Evolutionary conservation across 1,140 invertebrate species (phyloP), one percentile per base, ranked within the genome.

Genomic region (Brachionus rubens): DNA sequence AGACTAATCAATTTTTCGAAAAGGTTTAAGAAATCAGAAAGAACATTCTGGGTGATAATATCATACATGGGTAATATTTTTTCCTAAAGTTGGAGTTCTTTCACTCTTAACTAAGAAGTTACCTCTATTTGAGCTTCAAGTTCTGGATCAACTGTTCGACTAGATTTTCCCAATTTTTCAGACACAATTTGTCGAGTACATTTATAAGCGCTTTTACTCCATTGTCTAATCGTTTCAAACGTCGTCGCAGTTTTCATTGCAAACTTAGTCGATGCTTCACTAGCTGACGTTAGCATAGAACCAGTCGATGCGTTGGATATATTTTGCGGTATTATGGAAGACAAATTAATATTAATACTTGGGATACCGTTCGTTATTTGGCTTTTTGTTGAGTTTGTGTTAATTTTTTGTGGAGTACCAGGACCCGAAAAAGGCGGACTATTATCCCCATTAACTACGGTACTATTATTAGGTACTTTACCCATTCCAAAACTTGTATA

Each of bases 141-240:
- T 84, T 96, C 93, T 88, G 87, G 80, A 87, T 96, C 92, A 72
- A 93, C 90, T 40, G 94, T 96, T 77, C 92, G 87, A 14, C 80
- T 46, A 12, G 67, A 90, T 87, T 96, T 96, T 2, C 94, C 94
- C 50, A 97, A 86, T 85, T 93, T 94, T 83, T 97, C 94, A 80
- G 94, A 92, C 84, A 98, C 90, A 48, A 95, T 87, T 83, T 98
- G 94, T 79, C 92, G 92, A 0, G 94, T 96, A 82, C 93, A 97
- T 85, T 97, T 97, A 82, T 95, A 97, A 1, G 94, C 96, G 72
- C 93, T 95, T 81, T 96, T 91, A 80, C 93, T 92, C 95, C 95
- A 98, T 81, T 92, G 93, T 83, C 92, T 93, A 46, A 97, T 87
- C 41, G 90, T 90, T 82, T 96, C 94, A 82, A 97, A 78, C 48